Evolutionary conservation across 2,797 vertebrate genomes (phyloP), one percentile per base, ranked within the genome.

Genomic region (Acanthurus tractus): DNA sequence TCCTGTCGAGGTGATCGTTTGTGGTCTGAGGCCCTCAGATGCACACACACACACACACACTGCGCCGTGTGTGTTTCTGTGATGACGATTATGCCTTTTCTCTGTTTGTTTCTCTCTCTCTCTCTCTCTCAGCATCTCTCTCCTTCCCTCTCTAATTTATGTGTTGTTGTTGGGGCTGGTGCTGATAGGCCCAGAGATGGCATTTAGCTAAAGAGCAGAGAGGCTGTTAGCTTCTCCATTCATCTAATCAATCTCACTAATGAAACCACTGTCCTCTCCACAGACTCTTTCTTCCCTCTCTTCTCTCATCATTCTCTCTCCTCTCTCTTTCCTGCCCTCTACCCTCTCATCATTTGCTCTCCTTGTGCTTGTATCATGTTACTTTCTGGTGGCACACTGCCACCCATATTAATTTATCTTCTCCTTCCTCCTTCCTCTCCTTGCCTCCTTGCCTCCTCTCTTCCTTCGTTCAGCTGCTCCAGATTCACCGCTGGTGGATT

Each of bases 131-230:
- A 40, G 12, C 49, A 22, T 68, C 53, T 74, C 36, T 40, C 44
- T 48, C 11, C n/a, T 56, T 42, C 68, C 38, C 38, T 49, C 36
- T 57, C 66, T 92, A 91, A 91, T 93, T 88, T 90, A 91, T 91
- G 88, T 93, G 89, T 92, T 93, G 88, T 92, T 92, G 87, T 88
- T 88, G 90, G 82, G 78, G 78, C 82, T 48, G 77, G 85, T 81
- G 90, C 89, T 93, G 93, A 94, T 94, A 91, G 90, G 89, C 88
- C 91, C 92, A 93, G 90, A 93, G 93, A 93, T 94, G 93, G 92
- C 92, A 94, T 94, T 94, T 94, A 94, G 90, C 93, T 93, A 93
- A 93, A 93, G 93, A 94, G 93, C 93, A 94, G 90, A 92, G 88
- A 92, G 92, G 92, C 90, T 92, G 93, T 93, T 94, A 93, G 93